These are phyloP conservation scores for Bombus polaris DNA, from an alignment of 1,140 invertebrate species.

Conservation along the genomic window DNA sequence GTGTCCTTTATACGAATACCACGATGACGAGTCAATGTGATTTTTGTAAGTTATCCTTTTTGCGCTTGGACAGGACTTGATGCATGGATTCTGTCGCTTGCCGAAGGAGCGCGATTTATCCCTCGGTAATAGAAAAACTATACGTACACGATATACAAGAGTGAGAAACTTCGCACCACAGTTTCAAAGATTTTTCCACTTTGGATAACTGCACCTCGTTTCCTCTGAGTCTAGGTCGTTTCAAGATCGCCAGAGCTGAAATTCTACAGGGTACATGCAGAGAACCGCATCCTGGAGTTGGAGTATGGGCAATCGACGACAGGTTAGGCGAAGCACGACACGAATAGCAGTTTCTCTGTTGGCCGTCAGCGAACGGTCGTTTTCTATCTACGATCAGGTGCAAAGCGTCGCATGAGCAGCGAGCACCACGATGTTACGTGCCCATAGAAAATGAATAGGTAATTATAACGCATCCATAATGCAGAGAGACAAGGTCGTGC, in stretches of 20 bases:
- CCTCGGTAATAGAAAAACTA: too few relatives aligned
- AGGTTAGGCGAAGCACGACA: constrained; percentile 1
- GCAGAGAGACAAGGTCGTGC: constrained; percentile 58
- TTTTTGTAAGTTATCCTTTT: too few relatives aligned
- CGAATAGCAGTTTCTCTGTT: background rate
- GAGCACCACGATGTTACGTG: constrained; percentile 72
- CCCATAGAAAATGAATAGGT: constrained; percentile 76
- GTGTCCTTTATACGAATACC: too few relatives aligned
- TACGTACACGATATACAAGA: too few relatives aligned
- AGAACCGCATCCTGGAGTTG: background rate
- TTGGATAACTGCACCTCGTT: background rate
- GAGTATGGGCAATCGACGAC: constrained; percentile 19
- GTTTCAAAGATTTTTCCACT: too few relatives aligned
- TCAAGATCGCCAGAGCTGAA: background rate
- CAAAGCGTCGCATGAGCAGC: constrained; percentile 68
- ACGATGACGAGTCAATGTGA: too few relatives aligned
- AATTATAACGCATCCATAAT: constrained; percentile 77
- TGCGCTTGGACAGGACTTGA: too few relatives aligned
- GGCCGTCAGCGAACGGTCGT: background rate
- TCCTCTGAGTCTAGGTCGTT: too few relatives aligned
- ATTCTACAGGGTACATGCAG: background rate
- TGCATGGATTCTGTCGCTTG: too few relatives aligned
- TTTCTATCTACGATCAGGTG: constrained; percentile 70
- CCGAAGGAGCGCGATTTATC: too few relatives aligned
- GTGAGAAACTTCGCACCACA: too few relatives aligned